phyloP scores from a whole-genome alignment of 2,113 vertebrate species.

The Oenanthe melanoleuca region DNA sequence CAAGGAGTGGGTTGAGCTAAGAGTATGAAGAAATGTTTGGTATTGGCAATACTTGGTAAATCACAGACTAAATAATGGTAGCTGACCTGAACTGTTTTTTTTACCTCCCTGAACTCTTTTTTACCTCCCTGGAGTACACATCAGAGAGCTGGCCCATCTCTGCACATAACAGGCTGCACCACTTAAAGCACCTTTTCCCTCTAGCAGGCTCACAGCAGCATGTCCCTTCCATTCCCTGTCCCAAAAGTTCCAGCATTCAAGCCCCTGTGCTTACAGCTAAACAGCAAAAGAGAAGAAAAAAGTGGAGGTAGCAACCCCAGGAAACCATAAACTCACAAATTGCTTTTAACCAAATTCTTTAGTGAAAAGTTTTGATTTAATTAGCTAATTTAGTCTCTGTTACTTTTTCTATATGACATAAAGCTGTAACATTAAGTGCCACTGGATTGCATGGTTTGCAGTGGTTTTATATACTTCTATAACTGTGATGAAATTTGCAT shows the following conservation, averaged over 20 bases:
- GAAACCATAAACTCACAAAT: background rate
- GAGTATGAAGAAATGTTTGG: background rate
- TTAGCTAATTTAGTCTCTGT: background rate
- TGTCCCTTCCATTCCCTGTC: background rate
- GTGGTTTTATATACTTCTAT: background rate
- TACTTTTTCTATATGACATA: background rate
- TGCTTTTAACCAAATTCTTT: background rate
- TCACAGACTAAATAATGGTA: background rate
- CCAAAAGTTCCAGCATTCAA: background rate
- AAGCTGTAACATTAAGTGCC: background rate
- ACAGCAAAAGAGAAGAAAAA: background rate
- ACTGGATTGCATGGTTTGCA: background rate
- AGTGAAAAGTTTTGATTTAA: background rate
- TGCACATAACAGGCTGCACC: background rate
- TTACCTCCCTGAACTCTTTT: background rate
- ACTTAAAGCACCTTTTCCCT: background rate
- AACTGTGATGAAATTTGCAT: background rate
- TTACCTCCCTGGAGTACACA: background rate
- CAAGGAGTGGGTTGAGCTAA: background rate
- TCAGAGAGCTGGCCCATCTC: background rate
- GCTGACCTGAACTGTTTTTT: background rate
- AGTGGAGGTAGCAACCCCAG: background rate
- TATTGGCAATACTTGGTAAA: background rate
- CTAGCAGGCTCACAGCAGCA: background rate
- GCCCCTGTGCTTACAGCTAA: background rate